Evolutionary conservation across 2,888 invertebrate genomes (phyloP).

Genomic region (Lochmaea capreae): DNA sequence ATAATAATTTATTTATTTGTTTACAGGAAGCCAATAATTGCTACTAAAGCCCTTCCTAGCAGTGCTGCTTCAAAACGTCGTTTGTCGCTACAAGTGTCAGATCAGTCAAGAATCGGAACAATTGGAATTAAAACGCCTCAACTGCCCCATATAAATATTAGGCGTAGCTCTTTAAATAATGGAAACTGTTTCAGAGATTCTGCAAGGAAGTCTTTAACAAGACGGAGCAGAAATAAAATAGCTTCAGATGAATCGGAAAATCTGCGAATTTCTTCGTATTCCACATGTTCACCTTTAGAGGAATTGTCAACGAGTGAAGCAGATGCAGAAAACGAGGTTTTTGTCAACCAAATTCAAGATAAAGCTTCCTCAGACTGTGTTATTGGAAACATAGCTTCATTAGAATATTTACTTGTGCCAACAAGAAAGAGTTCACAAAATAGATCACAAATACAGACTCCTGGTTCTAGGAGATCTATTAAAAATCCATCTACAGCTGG

Average conservation of each 20-base stretch:
- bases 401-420: neutral
- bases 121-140: neutral
- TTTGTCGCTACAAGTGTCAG: neutral
- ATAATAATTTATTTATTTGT: neutral
- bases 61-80: conserved; percentile 6
- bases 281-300: conserved; percentile 21
- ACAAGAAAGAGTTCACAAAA: neutral
- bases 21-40: neutral
- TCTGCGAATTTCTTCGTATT: conserved; percentile 25
- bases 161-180: neutral
- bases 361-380: neutral
- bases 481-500: no score
- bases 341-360: neutral
- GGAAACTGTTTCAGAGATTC: neutral
- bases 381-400: neutral
- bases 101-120: neutral
- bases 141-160: neutral
- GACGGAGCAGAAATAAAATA: conserved; percentile 14
- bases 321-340: neutral
- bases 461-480: neutral
- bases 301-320: neutral
- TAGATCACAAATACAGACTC: neutral
- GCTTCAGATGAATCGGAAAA: conserved; percentile 17
- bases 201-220: conserved; percentile 17
- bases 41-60: neutral